A percentile compares a stretch with the other conserved stretches of the same genome.
Evolutionary conservation across 2,113 vertebrate genomes (phyloP).

Genomic region (Pavo muticus): DNA sequence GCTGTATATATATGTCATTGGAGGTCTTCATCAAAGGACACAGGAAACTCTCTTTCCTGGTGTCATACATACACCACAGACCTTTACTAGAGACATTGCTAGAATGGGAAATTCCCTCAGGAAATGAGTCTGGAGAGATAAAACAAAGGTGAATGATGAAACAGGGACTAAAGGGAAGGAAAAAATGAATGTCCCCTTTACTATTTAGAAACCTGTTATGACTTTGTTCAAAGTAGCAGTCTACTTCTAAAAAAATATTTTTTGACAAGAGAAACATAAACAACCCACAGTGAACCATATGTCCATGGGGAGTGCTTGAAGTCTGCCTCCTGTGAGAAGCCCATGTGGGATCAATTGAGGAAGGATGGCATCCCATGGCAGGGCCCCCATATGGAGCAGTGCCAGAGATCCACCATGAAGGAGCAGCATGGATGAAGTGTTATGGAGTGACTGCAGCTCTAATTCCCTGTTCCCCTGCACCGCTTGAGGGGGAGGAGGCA

Average conservation of each 20-base stretch:
- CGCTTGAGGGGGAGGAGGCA: not conserved
- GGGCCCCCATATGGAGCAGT: not conserved
- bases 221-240: conserved; percentile 23
- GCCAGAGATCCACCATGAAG: not conserved
- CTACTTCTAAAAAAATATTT: not conserved
- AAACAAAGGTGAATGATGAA: conserved; percentile 25
- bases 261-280: not conserved
- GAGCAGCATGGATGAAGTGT: not conserved
- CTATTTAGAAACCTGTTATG: not conserved
- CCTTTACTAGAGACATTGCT: conserved; percentile 13
- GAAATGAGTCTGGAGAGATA: not conserved
- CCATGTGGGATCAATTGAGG: not conserved
- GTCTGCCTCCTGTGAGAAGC: not conserved
- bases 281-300: not conserved
- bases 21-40: conserved; percentile 42
- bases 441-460: not conserved
- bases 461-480: not conserved
- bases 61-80: not conserved
- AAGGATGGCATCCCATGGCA: not conserved
- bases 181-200: not conserved
- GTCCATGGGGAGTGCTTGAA: not conserved
- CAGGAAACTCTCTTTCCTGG: conserved; percentile 14
- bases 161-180: not conserved
- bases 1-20: not conserved
- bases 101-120: not conserved